Evolutionary conservation across 2,113 vertebrate species (phyloP), one percentile per base, ranked within the genome.

Genomic region (Tretioscincus oriximinensis): DNA sequence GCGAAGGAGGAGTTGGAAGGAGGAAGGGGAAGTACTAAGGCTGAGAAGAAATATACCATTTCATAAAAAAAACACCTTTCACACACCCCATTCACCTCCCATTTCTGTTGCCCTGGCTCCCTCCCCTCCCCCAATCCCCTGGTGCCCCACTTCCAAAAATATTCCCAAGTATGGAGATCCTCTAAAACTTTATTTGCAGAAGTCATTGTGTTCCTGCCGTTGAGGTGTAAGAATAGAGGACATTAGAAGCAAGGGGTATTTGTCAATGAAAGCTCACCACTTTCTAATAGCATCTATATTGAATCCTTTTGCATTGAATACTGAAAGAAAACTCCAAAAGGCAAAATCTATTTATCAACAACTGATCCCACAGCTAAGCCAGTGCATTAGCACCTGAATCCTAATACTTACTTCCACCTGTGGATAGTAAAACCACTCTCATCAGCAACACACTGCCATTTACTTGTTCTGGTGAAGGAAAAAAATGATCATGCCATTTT

Each of bases 401-500:
- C 72, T 81, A 18, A 3, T 26, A n/a, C 66, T 65, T 16, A 28
- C 47, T 73, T 8, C 41, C 7, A 7, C 18, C 35, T 26, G n/a
- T 47, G 45, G 24, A 79, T 2, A 41, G 10, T 60, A 73, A 73
- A 41, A 41, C 12, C 49, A 67, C 18, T 20, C 16, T 35, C 29
- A 60, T 14, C 49, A 69, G 49, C 29, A 77, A 45, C 24, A 8
- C 24, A 64, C 60, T 7, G 16, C 22, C 9, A 1, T 51, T 51
- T 67, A 28, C 76, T 49, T 60, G n/a, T 11, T 54, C 31, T 41
- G n/a, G 41, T 58, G 9, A 71, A 28, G 70, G 67, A 10, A 18
- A 81, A 76, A 31, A 24, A 76, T 69, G 65, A 69, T 65, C 51
- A 69, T 24, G 21, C 49, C n/a, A 79, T 45, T 70, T 60, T 78